phyloP scores from a whole-genome alignment of 2,797 vertebrate genomes.

The Philypnodon macrostomus region DNA sequence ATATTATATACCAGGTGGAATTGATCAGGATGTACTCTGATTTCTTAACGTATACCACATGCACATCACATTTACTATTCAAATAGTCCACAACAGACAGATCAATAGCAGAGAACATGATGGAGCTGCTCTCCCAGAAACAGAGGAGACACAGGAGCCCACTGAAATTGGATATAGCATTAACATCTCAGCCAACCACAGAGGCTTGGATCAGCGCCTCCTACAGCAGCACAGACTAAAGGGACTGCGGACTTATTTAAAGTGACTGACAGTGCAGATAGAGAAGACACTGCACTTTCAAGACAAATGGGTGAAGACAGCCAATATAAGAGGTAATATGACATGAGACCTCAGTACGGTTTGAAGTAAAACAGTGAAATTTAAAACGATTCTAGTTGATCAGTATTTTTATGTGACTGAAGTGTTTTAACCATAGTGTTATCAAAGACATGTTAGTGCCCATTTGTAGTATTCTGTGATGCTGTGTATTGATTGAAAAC shows the following conservation, averaged over 20 bases:
- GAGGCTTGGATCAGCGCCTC: slow-evolving; percentile 30
- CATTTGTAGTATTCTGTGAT: not conserved
- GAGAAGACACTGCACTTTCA: slow-evolving; percentile 33
- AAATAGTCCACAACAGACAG: slow-evolving; percentile 25
- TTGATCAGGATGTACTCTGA: not conserved
- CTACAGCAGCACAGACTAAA: slow-evolving; percentile 25
- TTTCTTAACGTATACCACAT: slow-evolving; percentile 5
- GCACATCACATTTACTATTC: slow-evolving; percentile 22
- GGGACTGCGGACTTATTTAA: slow-evolving; percentile 20
- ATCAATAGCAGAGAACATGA: slow-evolving; percentile 24
- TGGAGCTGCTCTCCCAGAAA: slow-evolving; percentile 17
- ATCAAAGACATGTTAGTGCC: too few species aligned
- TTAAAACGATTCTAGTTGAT: not conserved
- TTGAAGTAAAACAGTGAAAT: not conserved
- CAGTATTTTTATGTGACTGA: too few species aligned
- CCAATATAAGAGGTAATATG: slow-evolving; percentile 41
- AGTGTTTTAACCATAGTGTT: too few species aligned
- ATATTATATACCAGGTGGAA: not conserved
- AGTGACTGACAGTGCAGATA: slow-evolving; percentile 29
- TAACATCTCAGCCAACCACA: slow-evolving; percentile 16
- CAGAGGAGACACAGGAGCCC: slow-evolving; percentile 10
- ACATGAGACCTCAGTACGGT: slow-evolving; percentile 26
- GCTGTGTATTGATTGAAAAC: slow-evolving; percentile 26
- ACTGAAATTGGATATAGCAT: slow-evolving; percentile 30
- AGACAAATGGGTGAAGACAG: slow-evolving; percentile 52